Base-by-base conservation (phyloP, 2,888 invertebrate genomes). In the Sicus ferrugineus region DNA sequence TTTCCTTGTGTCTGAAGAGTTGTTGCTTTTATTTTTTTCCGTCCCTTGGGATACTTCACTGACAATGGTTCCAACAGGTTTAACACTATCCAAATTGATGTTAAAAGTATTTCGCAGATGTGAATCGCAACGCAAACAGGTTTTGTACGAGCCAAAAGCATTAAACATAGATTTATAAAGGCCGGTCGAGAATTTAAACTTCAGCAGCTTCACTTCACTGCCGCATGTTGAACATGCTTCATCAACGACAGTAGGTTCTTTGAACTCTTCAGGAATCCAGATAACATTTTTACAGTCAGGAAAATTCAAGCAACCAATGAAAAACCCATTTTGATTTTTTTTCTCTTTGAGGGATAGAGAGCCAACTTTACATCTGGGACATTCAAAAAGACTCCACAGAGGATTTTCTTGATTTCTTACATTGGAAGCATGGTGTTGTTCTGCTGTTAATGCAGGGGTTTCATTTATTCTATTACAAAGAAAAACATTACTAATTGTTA, bases 221-320 rank as follows among this genome's bases (percentile, higher is more conserved):
- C 83, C 82, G 73, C 86, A 86, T n/a, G 62, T 77, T 2, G 69
- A 65, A 83, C 96, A 96, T n/a, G 86, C 85, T 50, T 92, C 89
- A 11, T 91, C 86, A 42, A 89, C 81, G 5, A 92, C 89, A 76
- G 89, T 87, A 1, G 92, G 86, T 3, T 88, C 88, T 77, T 90
- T 89, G 1, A 95, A 89, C 52, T 87, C 84, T n/a, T 87, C 86
- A 0, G 95, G 92, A 56, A 97, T 87, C 97, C 96, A 97, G 50
- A 95, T 87, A 0, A 89, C 90, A 80, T 92, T 91, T 78, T 89
- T 92, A 80, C 97, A 97, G 16, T 88, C 87, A 0, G 97, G 97
- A 84, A 87, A 97, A 6, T 90, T 90, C 70, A 89, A 85, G 81
- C 97, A 97, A 3, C 91, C 88, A 19, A 96, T 88, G 80, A 88